phyloP scores from a whole-genome alignment of 1,140 invertebrate species.

The Drosophila malerkotliana region DNA sequence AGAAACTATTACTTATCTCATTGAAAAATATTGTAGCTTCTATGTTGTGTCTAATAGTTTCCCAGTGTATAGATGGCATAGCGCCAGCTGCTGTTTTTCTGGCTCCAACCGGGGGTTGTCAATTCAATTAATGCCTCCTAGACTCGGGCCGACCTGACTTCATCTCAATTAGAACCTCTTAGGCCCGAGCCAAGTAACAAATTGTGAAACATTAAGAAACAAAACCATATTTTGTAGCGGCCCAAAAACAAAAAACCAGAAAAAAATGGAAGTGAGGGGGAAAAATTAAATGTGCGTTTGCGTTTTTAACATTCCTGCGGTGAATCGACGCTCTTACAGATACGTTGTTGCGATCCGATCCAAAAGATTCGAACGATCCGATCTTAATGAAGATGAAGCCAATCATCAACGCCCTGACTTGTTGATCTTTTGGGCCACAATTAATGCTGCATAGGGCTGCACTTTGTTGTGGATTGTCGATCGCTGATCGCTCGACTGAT shows the following conservation, averaged over 20 bases:
- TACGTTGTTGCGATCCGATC: constrained; percentile 28
- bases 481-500: constrained; percentile 58
- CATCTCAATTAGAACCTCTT: constrained; percentile 74
- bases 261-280: background rate
- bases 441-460: constrained; percentile 72
- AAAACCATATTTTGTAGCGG: constrained; percentile 48
- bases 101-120: constrained; percentile 47
- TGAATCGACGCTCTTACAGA: constrained; percentile 21
- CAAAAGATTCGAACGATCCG: constrained; percentile 14
- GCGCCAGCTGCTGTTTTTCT: constrained; percentile 64
- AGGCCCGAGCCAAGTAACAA: constrained; percentile 72
- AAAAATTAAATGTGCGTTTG: constrained; percentile 39
- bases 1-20: too few relatives aligned
- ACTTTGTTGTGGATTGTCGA: constrained; percentile 63
- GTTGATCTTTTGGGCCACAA: constrained; percentile 59
- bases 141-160: constrained; percentile 19
- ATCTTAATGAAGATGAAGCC: constrained; percentile 69
- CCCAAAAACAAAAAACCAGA: constrained; percentile 1
- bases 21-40: too few relatives aligned
- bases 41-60: too few relatives aligned
- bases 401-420: constrained; percentile 69
- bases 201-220: constrained; percentile 66
- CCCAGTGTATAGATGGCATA: constrained; percentile 30
- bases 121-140: constrained; percentile 79
- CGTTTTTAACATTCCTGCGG: constrained; percentile 63